A percentile compares a stretch with the other conserved stretches of the same genome.
These are phyloP conservation scores for Lycia hirtaria DNA, from an alignment of 2,888 invertebrate species.

Conservation along the genomic window DNA sequence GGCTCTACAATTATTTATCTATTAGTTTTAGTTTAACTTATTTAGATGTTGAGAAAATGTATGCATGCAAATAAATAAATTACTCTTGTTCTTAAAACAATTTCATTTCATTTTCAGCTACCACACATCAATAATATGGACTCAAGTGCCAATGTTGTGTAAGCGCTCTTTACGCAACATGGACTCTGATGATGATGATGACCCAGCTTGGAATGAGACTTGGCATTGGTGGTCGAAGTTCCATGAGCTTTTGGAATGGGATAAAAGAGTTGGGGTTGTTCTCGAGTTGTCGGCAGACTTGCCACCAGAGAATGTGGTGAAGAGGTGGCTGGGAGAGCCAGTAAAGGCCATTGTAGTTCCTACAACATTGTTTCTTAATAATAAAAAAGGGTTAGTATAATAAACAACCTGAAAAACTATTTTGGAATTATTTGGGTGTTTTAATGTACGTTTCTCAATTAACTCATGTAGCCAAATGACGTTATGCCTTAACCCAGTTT, in stretches of 20 bases:
- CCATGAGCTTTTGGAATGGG: conserved; percentile 85
- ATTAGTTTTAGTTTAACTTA: too few species aligned
- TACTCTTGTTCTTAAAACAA: neutral
- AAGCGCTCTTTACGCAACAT: conserved; percentile 55
- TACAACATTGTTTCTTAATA: conserved; percentile 94
- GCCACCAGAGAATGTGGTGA: conserved; percentile 88
- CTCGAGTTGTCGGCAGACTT: conserved; percentile 93
- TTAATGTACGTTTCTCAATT: too few species aligned
- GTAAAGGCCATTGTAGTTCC: conserved; percentile 93
- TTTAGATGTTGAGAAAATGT: too few species aligned
- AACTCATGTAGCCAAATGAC: too few species aligned
- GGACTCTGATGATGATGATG: conserved; percentile 61
- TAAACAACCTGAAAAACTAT: neutral
- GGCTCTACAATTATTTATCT: too few species aligned
- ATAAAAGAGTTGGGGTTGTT: conserved; percentile 88
- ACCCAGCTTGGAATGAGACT: conserved; percentile 85
- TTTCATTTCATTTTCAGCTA: conserved; percentile 58
- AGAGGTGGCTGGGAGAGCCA: conserved; percentile 98
- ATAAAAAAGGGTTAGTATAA: conserved; percentile 92
- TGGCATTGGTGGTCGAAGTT: conserved; percentile 94
- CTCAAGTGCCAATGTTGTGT: conserved; percentile 88
- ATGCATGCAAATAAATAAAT: too few species aligned
- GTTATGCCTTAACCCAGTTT: too few species aligned
- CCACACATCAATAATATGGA: conserved; percentile 86
- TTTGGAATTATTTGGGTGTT: neutral